Conservation (phyloP, 1,140 invertebrate species). For the Bombus fervidus region DNA sequence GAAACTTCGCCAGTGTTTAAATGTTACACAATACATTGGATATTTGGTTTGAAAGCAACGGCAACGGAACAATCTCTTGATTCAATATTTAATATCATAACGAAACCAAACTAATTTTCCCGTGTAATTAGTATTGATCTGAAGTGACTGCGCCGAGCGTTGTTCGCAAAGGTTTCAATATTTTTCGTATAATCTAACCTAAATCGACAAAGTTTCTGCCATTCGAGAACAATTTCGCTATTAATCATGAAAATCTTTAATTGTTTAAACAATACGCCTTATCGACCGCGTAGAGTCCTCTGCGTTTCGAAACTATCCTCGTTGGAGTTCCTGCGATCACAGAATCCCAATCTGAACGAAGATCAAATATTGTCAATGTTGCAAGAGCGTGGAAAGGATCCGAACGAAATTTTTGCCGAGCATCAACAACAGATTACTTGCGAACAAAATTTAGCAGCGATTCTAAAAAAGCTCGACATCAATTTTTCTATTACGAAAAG, state of each 20-base stretch:
- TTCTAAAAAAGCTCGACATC: slow-evolving; percentile 54
- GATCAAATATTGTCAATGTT: slow-evolving; percentile 40
- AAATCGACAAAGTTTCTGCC: background rate
- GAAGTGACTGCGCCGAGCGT: no score
- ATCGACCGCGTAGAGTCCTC: slow-evolving; percentile 40
- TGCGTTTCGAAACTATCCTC: slow-evolving; percentile 43
- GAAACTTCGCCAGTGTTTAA: background rate
- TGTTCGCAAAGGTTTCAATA: background rate
- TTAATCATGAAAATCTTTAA: slow-evolving; percentile 30
- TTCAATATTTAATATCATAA: slow-evolving; percentile 28
- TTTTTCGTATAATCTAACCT: slow-evolving; percentile 22
- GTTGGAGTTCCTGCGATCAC: slow-evolving; percentile 34
- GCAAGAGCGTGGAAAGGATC: slow-evolving; percentile 11
- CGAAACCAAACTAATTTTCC: slow-evolving; percentile 24
- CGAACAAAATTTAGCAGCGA: slow-evolving; percentile 38
- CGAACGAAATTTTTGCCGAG: slow-evolving; percentile 44
- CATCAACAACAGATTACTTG: slow-evolving; percentile 50
- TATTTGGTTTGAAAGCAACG: slow-evolving; percentile 13
- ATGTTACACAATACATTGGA: background rate
- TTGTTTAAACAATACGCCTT: slow-evolving; percentile 5
- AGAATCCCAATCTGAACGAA: slow-evolving; percentile 22
- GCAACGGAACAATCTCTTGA: background rate
- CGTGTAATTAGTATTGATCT: slow-evolving; percentile 29
- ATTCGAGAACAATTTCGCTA: background rate
- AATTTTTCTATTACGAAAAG: slow-evolving; percentile 57